phyloP scores from a whole-genome alignment of 92 coral and sea anemone species.

The Isaurus tuberculatus region DNA sequence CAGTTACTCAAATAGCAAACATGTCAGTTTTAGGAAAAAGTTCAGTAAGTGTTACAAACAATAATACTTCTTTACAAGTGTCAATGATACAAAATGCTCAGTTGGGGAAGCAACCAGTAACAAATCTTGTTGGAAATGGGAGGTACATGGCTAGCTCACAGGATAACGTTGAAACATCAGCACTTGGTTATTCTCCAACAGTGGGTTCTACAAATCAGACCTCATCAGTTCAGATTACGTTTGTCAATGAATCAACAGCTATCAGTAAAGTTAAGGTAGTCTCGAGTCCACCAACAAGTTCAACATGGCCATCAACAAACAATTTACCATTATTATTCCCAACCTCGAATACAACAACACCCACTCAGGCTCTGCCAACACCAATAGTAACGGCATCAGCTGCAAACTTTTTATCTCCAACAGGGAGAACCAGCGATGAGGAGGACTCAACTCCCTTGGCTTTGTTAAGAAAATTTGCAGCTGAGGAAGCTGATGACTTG shows the following conservation, averaged over 20 bases:
- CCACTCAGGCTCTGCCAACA: slow-evolving; percentile 39
- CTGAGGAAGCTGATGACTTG: slow-evolving; percentile 23
- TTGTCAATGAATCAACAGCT: slow-evolving; percentile 43
- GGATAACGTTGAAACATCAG: background rate
- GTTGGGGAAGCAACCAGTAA: slow-evolving; percentile 15
- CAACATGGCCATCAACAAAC: background rate
- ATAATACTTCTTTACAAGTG: background rate
- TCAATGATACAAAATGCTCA: background rate
- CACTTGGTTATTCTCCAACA: background rate
- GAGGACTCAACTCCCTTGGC: slow-evolving; percentile 45
- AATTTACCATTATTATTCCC: slow-evolving; percentile 9
- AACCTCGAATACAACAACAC: slow-evolving; percentile 30
- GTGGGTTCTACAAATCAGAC: background rate
- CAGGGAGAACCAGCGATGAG: slow-evolving; percentile 6
- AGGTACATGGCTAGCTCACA: background rate
- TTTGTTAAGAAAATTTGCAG: slow-evolving; percentile 15
- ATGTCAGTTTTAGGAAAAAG: background rate
- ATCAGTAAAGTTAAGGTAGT: slow-evolving; percentile 42
- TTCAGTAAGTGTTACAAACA: background rate
- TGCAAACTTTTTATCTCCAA: background rate
- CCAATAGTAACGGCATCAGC: slow-evolving; percentile 36
- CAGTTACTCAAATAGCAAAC: slow-evolving; percentile 5
- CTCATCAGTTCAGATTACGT: slow-evolving; percentile 31
- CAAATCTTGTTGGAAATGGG: slow-evolving; percentile 8
- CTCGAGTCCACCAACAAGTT: slow-evolving; percentile 22